Evolutionary conservation across 2,113 vertebrate species (phyloP), one percentile per base, ranked within the genome.

Genomic region (Catharus minimus): DNA sequence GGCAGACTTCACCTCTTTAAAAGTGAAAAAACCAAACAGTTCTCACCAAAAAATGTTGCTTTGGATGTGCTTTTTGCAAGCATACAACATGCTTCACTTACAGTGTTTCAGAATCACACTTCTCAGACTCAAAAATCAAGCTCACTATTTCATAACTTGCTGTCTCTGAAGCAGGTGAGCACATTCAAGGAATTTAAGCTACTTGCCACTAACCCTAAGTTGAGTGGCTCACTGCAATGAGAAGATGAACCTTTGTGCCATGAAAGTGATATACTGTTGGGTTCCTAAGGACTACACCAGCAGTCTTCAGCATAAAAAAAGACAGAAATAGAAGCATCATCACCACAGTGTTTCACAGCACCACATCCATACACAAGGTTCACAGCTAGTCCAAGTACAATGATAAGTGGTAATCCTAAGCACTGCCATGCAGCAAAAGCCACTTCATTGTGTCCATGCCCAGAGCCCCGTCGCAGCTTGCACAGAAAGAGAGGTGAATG

Each of bases 301-400:
- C 41, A 55, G 7, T 39, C 66, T 65, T 60, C 46, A 73, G 12
- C 30, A 46, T 21, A 10, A 61, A 43, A 52, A 33, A 19, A 26
- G 9, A 43, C 39, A 58, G 13, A 33, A 38, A 26, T 1, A 46
- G 61, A 68, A 82, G 21, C 18, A 16, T 26, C 6, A 13, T 57
- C 49, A 27, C 24, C 9, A 14, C n/a, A 72, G 46, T 53, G 55
- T 84, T 82, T 93, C 53, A 67, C 58, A 89, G 38, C 24, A 16
- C 23, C 0, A 0, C 24, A 22, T 61, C 41, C 2, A 5, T 30
- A 30, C 4, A 8, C 22, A 44, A 39, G 26, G 32, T 60, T 84
- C 73, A 38, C 38, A 62, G 22, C 32, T 57, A 72, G 49, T 15
- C n/a, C 67, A 73, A 53, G 55, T 4, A 44, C 38, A 26, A 1